Evolutionary conservation across 2,113 vertebrate species (phyloP), one percentile per base, ranked within the genome.

Genomic region (Pteropus alecto): DNA sequence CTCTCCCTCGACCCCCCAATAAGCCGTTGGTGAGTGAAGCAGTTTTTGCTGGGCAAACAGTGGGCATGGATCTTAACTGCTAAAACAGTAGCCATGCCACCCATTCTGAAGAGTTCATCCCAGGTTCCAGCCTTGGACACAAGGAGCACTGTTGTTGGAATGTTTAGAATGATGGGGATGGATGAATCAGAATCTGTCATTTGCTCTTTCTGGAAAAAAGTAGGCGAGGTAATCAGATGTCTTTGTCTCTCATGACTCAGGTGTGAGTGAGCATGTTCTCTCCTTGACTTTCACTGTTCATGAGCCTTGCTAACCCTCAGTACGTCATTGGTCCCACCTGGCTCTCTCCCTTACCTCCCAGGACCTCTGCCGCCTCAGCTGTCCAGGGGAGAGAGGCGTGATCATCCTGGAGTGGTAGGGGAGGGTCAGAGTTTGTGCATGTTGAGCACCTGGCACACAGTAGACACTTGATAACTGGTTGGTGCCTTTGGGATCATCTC

Each of bases 41-140:
- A 65, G 0, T 93, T 56, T 95, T 86, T 94, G 81, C 82, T 94
- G 93, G 65, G 22, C 77, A 86, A 60, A 83, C 70, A 91, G 48
- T 41, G 19, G 4, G 33, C 22, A 60, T 28, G 35, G 38, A 48
- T 78, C 68, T 97, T 46, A 73, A 70, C 38, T 84, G 81, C 67
- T 90, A 41, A 86, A 87, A 90, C 77, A 63, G 77, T 60, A 91
- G 77, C 68, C 94, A 68, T 90, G 92, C 78, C 38, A 6, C 0
- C 0, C 56, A 46, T 81, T 84, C 68, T 1, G 0, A 54, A 86
- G 73, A 71, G 67, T 24, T 60, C 35, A 1, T 33, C 33, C 54
- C 43, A 87, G 73, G 46, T 88, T 92, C 48, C 56, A 93, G 90
- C 35, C 70, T 9, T 48, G 71, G 71, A 46, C 60, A 41, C 28